Evolutionary conservation across 2,113 vertebrate species (phyloP).

Genomic region (Antechinus stuartii): DNA sequence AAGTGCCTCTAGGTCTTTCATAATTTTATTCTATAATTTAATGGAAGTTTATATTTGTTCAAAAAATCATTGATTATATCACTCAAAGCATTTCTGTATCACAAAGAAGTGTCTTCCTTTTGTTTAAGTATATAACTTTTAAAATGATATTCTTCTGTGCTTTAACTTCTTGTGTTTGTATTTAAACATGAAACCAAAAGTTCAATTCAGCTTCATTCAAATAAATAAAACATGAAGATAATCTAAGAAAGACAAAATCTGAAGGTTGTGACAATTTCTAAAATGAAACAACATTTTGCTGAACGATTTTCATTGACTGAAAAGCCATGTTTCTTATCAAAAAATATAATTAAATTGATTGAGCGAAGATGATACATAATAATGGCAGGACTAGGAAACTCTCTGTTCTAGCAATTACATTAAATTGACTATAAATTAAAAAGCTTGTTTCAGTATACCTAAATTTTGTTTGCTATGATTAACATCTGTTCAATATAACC

Average conservation of each 20-base stretch:
- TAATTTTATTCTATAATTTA: not conserved
- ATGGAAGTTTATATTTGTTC: not conserved
- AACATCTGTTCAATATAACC: constrained; percentile 31
- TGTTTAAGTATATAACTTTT: not conserved
- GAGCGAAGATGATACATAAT: constrained; percentile 31
- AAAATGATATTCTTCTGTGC: not conserved
- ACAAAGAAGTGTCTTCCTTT: not conserved
- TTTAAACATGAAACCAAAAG: not conserved
- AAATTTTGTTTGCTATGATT: constrained; percentile 44
- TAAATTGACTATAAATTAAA: constrained; percentile 36
- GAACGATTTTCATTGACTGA: not conserved
- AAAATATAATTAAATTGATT: constrained; percentile 53
- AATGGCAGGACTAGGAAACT: not conserved
- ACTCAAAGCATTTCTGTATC: not conserved
- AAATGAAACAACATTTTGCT: constrained; percentile 36
- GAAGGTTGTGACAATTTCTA: not conserved
- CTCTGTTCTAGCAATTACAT: constrained; percentile 38
- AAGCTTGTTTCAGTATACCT: not conserved
- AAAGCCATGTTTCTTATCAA: constrained; percentile 28
- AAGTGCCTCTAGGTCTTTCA: not conserved
- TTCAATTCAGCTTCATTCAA: constrained; percentile 5
- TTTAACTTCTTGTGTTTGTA: not conserved
- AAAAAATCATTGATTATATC: not conserved
- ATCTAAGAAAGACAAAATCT: not conserved
- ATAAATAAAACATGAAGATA: not conserved